Conservation (phyloP, 2,888 invertebrate genomes). For the Chrysina gloriosa region DNA sequence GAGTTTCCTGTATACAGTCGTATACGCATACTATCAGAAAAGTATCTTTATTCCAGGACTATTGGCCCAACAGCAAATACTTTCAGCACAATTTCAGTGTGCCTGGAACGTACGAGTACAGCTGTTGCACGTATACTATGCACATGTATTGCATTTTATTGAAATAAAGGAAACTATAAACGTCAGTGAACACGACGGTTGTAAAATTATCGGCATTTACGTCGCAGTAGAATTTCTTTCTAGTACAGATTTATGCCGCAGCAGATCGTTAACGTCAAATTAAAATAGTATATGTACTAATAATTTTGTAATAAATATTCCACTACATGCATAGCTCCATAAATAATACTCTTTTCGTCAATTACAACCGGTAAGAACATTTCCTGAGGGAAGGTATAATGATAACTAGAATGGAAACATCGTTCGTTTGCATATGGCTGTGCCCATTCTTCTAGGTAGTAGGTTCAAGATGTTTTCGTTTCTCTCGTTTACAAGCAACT, state of each 20-base stretch:
- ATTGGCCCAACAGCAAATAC: neutral
- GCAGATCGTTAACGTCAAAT: conserved; percentile 23
- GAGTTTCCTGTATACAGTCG: too few relatives aligned
- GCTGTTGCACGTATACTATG: neutral
- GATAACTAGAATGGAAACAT: neutral
- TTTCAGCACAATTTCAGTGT: too few relatives aligned
- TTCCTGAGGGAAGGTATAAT: neutral
- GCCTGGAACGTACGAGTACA: too few relatives aligned
- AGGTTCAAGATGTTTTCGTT: conserved; percentile 2
- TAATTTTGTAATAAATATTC: neutral
- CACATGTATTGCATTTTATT: neutral
- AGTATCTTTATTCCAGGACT: too few relatives aligned
- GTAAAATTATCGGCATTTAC: neutral
- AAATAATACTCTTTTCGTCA: neutral
- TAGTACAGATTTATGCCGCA: neutral
- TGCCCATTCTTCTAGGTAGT: neutral
- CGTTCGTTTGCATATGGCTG: neutral
- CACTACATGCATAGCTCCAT: neutral
- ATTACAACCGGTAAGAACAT: neutral
- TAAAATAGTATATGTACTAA: conserved; percentile 4
- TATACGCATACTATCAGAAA: too few relatives aligned
- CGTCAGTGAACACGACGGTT: neutral
- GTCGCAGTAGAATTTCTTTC: neutral
- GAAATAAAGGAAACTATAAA: conserved; percentile 6
- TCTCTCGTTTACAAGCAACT: neutral